Conservation (phyloP, 2,797 vertebrate species). For the Coilia nasus region DNA sequence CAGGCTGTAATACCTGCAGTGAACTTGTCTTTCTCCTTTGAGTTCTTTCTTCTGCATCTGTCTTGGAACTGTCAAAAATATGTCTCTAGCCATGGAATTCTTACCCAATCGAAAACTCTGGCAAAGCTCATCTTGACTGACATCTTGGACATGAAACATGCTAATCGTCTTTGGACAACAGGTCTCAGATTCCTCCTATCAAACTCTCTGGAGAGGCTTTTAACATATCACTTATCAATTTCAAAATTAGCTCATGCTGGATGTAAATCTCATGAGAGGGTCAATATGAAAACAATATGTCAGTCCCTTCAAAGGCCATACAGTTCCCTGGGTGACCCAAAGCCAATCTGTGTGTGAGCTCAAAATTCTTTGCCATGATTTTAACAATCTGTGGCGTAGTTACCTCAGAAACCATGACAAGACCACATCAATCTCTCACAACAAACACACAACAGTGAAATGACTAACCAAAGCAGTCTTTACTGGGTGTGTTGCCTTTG, state of each 20-base stretch:
- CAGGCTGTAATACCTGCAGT: not conserved
- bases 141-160: constrained; percentile 2
- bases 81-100: not conserved
- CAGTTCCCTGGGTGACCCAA: not conserved
- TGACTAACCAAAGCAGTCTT: constrained; percentile 19
- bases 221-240: constrained; percentile 26
- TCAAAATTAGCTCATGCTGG: constrained; percentile 41
- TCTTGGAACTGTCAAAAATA: constrained; percentile 11
- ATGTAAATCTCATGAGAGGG: constrained; percentile 8
- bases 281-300: constrained; percentile 17
- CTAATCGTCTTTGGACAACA: not conserved
- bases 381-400: not conserved
- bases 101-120: constrained; percentile 32
- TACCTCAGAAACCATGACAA: constrained; percentile 17
- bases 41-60: not conserved
- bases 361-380: not conserved
- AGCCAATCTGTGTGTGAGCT: not conserved
- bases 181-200: not conserved
- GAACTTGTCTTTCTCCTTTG: not conserved
- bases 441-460: not conserved
- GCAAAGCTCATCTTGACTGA: constrained; percentile 36
- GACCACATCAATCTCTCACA: constrained; percentile 1
- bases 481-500: not conserved
- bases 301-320: not conserved
- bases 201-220: not conserved